Percentiles rank a stretch among this genome's conserved stretches.
Evolutionary conservation across 1,140 invertebrate genomes (phyloP).

Genomic region (Proctacanthus coquilletti): DNA sequence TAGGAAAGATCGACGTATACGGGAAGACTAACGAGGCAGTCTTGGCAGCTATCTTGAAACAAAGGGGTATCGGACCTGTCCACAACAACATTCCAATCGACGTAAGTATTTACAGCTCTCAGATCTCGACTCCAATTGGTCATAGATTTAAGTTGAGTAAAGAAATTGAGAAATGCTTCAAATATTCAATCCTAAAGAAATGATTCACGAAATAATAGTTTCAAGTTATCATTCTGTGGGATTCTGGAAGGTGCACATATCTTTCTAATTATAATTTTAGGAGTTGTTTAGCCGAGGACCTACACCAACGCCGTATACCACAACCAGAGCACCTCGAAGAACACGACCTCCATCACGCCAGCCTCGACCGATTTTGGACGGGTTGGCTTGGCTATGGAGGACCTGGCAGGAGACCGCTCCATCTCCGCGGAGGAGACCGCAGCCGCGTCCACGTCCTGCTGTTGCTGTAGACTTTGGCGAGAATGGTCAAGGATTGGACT

Average conservation of each 20-base stretch:
- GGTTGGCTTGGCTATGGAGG: constrained; percentile 35
- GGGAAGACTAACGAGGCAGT: constrained; percentile 45
- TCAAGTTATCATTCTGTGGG: too few species aligned
- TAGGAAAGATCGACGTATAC: constrained; percentile 14
- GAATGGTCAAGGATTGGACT: neutral
- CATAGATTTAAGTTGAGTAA: too few species aligned
- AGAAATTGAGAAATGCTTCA: too few species aligned
- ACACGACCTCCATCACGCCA: constrained; percentile 22
- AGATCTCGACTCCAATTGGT: too few species aligned
- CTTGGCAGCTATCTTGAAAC: constrained; percentile 46
- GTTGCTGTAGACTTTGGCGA: neutral
- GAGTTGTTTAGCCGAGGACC: neutral
- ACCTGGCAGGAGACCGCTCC: constrained; percentile 34
- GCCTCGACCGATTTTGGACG: constrained; percentile 32
- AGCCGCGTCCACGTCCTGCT: neutral
- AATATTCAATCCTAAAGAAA: too few species aligned
- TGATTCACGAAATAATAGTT: too few species aligned
- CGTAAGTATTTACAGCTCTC: constrained; percentile 1
- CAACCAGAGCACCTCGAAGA: constrained; percentile 14
- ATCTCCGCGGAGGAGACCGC: constrained; percentile 7
- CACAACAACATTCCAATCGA: constrained; percentile 6
- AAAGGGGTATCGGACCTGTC: constrained; percentile 45
- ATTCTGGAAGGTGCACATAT: too few species aligned
- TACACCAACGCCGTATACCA: neutral
- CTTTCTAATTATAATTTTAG: constrained; percentile 2